Base-by-base conservation (phyloP, 1,140 invertebrate species). In the Pseudomyrmex gracilis region DNA sequence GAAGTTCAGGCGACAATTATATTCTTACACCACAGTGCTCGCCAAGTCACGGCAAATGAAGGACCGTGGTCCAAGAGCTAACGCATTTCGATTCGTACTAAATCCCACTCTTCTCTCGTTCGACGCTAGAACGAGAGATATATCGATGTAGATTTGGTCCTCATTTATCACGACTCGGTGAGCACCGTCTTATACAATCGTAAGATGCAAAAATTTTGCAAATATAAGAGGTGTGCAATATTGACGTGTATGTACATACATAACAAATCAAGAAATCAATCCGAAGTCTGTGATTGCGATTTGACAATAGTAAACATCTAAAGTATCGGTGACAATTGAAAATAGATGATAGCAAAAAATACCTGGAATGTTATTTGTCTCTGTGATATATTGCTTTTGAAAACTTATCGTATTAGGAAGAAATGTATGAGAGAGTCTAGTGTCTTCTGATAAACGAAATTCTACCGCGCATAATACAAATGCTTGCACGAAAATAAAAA, bases 391-490 rank as follows among this genome's bases (percentile, higher is more conserved):
- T 34, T 34, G 34, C 34, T 34, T 34, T 34, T 34, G 34, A 34
- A 34, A 34, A 34, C 34, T 34, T 34, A 24, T 24, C 24, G 2
- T 24, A 34, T 34, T 34, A 34, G 34, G 4, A 34, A 34, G 7
- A 34, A 34, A 4, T 34, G 0, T 34, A 7, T 0, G 5, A 34
- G 34, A 73, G 55, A 73, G 10, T 34, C 43, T 66, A 61, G 24
- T 34, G 53, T 47, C 67, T 80, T 70, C 76, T 80, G 76, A 80
- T 80, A 80, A 80, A 80, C 76, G 66, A 43, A 71, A n/a, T 58
- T 20, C 76, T 80, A 80, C 22, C 67, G 76, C 53, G 53, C 66
- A 60, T 80, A 34, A 34, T 34, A 34, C 34, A 20, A 49, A 71
- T 80, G 66, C 57, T 82, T 82, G 76, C 55, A 76, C 24, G 57